phyloP scores from a whole-genome alignment of 2,797 vertebrate species.

The Mus spretus region DNA sequence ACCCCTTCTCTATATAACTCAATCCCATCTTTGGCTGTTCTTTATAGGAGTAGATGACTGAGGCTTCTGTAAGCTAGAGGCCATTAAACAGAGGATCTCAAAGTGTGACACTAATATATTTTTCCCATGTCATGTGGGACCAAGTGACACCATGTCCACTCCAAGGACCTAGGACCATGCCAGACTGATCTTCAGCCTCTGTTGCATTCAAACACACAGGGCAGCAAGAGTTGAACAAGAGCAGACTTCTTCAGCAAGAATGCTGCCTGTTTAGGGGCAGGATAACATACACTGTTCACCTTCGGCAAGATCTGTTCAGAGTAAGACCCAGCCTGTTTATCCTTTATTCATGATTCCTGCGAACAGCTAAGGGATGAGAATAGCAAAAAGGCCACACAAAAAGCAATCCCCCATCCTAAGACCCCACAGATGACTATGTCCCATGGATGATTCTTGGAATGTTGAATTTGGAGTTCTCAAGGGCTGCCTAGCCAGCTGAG shows the following conservation, averaged over 20 bases:
- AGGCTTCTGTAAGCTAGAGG: background rate
- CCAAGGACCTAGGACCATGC: background rate
- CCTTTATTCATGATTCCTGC: background rate
- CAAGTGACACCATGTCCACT: background rate
- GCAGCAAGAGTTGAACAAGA: background rate
- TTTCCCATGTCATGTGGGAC: rapidly evolving
- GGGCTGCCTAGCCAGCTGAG: background rate
- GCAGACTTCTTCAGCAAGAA: background rate
- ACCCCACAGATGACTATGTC: rapidly evolving
- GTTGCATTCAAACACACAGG: background rate
- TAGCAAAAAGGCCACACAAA: background rate
- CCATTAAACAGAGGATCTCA: background rate
- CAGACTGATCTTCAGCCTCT: rapidly evolving
- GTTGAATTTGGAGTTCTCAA: background rate
- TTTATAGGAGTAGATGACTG: background rate
- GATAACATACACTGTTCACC: background rate
- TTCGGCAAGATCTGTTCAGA: background rate
- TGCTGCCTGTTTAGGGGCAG: too few relatives aligned
- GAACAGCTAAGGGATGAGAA: background rate
- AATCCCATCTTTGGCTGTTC: background rate
- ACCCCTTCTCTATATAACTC: background rate
- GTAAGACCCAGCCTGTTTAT: too few relatives aligned
- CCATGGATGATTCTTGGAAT: rapidly evolving
- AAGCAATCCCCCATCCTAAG: background rate
- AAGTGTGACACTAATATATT: rapidly evolving